Evolutionary conservation across 2,888 invertebrate species (phyloP).

Genomic region (Platynereis dumerilii): DNA sequence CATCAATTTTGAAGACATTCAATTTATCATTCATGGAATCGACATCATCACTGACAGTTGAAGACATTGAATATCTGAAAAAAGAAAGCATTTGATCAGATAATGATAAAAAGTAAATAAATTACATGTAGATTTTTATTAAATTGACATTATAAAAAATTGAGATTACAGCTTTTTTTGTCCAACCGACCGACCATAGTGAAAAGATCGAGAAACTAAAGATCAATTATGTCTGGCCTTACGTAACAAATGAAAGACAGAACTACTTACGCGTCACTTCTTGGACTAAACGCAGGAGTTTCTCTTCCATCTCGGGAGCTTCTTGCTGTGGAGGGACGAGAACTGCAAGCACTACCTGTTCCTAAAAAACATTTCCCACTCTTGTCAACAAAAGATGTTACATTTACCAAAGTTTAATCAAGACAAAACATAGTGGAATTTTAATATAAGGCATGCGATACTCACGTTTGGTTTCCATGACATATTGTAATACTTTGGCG

Average conservation of each 20-base stretch:
- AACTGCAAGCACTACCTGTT: conserved; percentile 33
- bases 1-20: conserved; percentile 52
- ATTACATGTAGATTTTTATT: no score
- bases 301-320: conserved; percentile 48
- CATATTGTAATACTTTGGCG: conserved; percentile 53
- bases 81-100: not conserved
- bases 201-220: not conserved
- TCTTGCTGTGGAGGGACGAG: conserved; percentile 42
- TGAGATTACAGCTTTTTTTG: no score
- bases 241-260: not conserved
- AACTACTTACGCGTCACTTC: conserved; percentile 43
- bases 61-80: conserved; percentile 19
- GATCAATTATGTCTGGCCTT: not conserved
- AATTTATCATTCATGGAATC: conserved; percentile 53
- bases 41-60: conserved; percentile 42
- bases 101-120: no score
- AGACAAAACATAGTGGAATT: no score
- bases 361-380: no score
- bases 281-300: conserved; percentile 47
- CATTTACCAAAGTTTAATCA: no score
- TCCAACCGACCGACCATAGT: conserved; percentile 26
- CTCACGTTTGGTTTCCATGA: conserved; percentile 46
- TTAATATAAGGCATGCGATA: no score
- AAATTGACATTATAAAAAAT: no score
- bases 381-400: no score